phyloP scores from a whole-genome alignment of 1,140 invertebrate species.

The Oedothorax gibbosus region DNA sequence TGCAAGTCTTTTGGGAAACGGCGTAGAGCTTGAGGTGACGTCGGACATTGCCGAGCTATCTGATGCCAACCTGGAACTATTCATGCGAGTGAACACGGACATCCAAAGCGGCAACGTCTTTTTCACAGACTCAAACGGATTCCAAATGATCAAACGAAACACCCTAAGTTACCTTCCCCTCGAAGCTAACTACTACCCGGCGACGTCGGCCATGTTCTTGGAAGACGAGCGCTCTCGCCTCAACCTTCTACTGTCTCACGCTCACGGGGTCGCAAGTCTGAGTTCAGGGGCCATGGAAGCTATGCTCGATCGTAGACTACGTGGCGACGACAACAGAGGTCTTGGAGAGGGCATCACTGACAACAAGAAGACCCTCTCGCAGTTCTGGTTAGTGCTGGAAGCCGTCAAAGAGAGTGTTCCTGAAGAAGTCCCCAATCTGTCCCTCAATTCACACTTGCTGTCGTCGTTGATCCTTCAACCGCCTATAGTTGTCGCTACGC shows the following conservation, averaged over 20 bases:
- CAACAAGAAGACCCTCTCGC: constrained; percentile 81
- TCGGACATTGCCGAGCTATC: constrained; percentile 60
- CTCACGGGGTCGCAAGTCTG: constrained; percentile 86
- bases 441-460: constrained; percentile 78
- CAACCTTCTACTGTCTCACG: constrained; percentile 84
- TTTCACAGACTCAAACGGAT: constrained; percentile 76
- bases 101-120: constrained; percentile 70
- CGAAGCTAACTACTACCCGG: constrained; percentile 96
- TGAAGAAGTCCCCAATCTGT: constrained; percentile 72
- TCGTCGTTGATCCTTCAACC: constrained; percentile 81
- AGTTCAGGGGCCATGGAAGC: constrained; percentile 79
- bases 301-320: constrained; percentile 85
- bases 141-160: constrained; percentile 86
- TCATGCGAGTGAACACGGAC: constrained; percentile 76
- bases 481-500: constrained; percentile 78
- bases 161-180: constrained; percentile 87
- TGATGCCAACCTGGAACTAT: constrained; percentile 85
- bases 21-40: constrained; percentile 57
- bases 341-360: constrained; percentile 90
- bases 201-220: constrained; percentile 87
- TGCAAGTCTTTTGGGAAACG: constrained; percentile 47
- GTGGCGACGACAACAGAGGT: constrained; percentile 94
- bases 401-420: constrained; percentile 65
- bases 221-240: constrained; percentile 82
- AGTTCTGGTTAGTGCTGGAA: constrained; percentile 83